These are phyloP conservation scores for Anguilla obscura DNA, from an alignment of 2,797 vertebrate genomes.

Conservation along the genomic window DNA sequence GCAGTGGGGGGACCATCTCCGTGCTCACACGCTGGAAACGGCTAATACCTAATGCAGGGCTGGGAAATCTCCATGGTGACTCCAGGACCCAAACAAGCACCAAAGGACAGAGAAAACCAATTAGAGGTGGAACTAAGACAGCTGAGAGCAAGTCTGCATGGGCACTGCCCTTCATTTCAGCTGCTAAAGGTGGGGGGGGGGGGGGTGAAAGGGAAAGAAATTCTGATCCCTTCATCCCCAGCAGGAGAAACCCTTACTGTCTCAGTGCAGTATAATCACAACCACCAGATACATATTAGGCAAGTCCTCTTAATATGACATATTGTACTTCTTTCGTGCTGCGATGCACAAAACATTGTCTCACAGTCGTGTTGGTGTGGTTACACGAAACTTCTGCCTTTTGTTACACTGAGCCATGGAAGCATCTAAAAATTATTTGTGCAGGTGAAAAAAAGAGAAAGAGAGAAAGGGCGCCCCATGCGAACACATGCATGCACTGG, in stretches of 20 bases:
- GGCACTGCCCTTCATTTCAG: conserved; percentile 2
- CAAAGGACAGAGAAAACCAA: conserved; percentile 28
- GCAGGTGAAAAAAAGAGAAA: background rate
- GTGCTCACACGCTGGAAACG: conserved; percentile 45
- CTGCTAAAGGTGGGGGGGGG: background rate
- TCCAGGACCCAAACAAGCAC: background rate
- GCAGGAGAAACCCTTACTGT: background rate
- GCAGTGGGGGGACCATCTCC: conserved; percentile 51
- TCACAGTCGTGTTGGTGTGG: background rate
- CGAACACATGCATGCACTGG: background rate
- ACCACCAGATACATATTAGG: background rate
- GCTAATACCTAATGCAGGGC: conserved; percentile 9
- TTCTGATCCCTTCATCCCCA: background rate
- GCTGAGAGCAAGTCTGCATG: conserved; percentile 3
- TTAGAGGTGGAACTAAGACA: conserved; percentile 23
- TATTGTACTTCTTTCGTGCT: background rate
- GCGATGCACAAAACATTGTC: background rate
- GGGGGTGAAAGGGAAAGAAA: background rate
- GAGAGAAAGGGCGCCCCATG: background rate
- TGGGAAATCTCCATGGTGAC: conserved; percentile 3
- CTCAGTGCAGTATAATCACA: background rate
- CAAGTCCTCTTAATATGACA: background rate
- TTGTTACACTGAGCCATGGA: background rate
- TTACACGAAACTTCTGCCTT: background rate
- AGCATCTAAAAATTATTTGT: background rate